Percentiles rank a stretch among this genome's conserved stretches.
These are phyloP conservation scores for Novumbra hubbsi DNA, from an alignment of 2,797 vertebrate genomes.

Conservation along the genomic window DNA sequence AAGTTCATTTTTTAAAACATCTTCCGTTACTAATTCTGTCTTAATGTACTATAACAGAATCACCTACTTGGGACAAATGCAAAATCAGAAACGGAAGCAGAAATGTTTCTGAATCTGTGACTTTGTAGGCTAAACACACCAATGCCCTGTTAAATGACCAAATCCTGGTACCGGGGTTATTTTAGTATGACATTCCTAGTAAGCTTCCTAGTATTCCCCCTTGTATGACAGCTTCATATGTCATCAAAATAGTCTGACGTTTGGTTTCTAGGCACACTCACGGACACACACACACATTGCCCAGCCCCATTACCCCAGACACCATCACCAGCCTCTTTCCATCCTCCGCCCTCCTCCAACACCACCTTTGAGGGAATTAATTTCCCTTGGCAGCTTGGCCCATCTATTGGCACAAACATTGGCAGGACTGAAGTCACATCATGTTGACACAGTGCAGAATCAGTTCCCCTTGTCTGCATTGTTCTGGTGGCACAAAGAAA, in stretches of 20 bases:
- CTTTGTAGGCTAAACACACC: neutral
- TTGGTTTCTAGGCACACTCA: slow-evolving; percentile 17
- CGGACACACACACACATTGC: slow-evolving; percentile 39
- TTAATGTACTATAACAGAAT: too few relatives aligned
- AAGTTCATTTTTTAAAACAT: too few relatives aligned
- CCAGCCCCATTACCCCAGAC: slow-evolving; percentile 14
- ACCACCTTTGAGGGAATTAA: slow-evolving; percentile 69
- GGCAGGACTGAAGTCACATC: slow-evolving; percentile 67
- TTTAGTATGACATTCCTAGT: neutral
- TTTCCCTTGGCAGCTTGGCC: slow-evolving; percentile 72
- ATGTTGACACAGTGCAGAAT: slow-evolving; percentile 77
- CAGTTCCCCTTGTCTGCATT: slow-evolving; percentile 66
- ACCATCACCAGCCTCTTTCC: slow-evolving; percentile 43
- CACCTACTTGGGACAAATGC: too few relatives aligned
- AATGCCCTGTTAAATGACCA: neutral
- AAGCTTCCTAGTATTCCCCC: too few relatives aligned
- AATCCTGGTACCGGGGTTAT: neutral
- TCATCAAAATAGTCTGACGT: neutral
- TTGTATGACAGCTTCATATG: neutral
- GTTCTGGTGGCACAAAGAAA: slow-evolving; percentile 56
- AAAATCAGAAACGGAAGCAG: neutral
- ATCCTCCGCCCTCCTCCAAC: slow-evolving; percentile 62
- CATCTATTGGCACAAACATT: slow-evolving; percentile 70
- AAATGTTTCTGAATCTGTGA: slow-evolving; percentile 1
- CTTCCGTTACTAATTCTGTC: too few relatives aligned